These are phyloP conservation scores for Manduca sexta DNA, from an alignment of 1,140 invertebrate species.

Conservation along the genomic window DNA sequence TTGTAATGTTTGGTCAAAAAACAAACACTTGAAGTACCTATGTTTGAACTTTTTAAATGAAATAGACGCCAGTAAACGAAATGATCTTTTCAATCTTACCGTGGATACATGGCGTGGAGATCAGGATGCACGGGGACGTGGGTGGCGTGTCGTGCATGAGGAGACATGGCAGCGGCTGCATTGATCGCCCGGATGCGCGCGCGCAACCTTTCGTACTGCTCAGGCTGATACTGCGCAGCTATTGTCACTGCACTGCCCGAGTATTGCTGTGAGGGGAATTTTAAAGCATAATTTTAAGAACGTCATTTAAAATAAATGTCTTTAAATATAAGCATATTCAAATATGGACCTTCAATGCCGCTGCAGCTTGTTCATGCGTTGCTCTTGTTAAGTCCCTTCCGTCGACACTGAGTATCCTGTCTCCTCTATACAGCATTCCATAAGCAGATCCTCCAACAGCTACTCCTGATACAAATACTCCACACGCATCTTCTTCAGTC, in stretches of 20 bases:
- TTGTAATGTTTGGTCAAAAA: not conserved
- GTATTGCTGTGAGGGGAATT: slow-evolving; percentile 38
- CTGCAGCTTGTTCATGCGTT: slow-evolving; percentile 91
- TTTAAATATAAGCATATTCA: not conserved
- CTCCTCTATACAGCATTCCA: slow-evolving; percentile 91
- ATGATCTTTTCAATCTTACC: slow-evolving; percentile 25
- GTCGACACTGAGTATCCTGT: slow-evolving; percentile 92
- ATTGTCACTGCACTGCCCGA: slow-evolving; percentile 91
- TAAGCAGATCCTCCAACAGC: slow-evolving; percentile 96
- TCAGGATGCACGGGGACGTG: slow-evolving; percentile 58
- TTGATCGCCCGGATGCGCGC: slow-evolving; percentile 98
- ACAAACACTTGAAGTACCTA: not conserved
- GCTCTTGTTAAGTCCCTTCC: slow-evolving; percentile 87
- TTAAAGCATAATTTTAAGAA: not conserved
- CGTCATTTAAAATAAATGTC: not conserved
- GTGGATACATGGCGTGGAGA: slow-evolving; percentile 53
- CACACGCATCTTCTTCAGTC: slow-evolving; percentile 52
- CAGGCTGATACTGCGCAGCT: slow-evolving; percentile 96
- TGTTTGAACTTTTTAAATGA: not conserved
- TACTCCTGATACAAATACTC: slow-evolving; percentile 92
- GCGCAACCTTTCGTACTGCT: slow-evolving; percentile 98
- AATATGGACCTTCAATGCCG: slow-evolving; percentile 80
- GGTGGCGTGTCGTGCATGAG: slow-evolving; percentile 32
- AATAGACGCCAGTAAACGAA: not conserved
- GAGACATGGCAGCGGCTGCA: slow-evolving; percentile 48